These are phyloP conservation scores for Cavia porcellus DNA, from an alignment of 2,113 vertebrate genomes.

Conservation along the genomic window DNA sequence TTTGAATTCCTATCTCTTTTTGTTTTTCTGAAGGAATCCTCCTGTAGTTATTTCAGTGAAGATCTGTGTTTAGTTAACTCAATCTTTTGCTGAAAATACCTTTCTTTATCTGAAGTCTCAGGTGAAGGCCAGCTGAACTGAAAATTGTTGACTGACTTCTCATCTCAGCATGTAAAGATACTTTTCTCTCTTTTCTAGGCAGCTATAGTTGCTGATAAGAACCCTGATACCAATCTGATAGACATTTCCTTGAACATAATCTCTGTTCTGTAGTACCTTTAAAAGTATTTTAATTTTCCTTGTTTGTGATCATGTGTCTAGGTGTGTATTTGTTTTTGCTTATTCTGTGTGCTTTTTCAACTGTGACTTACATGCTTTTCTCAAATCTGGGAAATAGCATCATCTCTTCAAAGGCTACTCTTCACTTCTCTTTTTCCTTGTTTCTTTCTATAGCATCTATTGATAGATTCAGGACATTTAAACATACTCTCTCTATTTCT, in stretches of 20 bases:
- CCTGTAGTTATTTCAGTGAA: conserved; percentile 14
- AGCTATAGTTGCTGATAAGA: neutral
- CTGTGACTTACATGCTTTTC: neutral
- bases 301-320: neutral
- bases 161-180: neutral
- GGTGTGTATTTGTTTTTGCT: conserved; percentile 49
- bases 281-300: conserved; percentile 45
- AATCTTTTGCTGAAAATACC: conserved; percentile 16
- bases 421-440: neutral
- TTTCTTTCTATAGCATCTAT: neutral
- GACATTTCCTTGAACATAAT: conserved; percentile 69
- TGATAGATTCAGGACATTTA: neutral
- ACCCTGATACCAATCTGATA: neutral
- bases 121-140: neutral
- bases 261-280: neutral
- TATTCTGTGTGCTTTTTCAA: conserved; percentile 21
- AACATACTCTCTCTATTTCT: neutral
- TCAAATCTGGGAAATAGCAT: neutral
- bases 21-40: conserved; percentile 11
- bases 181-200: neutral
- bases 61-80: conserved; percentile 60
- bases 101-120: conserved; percentile 15
- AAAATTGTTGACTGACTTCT: neutral
- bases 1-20: neutral
- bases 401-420: neutral